Evolutionary conservation across 2,888 invertebrate genomes (phyloP), one percentile per base, ranked within the genome.

Genomic region (Incurvaria masculella): DNA sequence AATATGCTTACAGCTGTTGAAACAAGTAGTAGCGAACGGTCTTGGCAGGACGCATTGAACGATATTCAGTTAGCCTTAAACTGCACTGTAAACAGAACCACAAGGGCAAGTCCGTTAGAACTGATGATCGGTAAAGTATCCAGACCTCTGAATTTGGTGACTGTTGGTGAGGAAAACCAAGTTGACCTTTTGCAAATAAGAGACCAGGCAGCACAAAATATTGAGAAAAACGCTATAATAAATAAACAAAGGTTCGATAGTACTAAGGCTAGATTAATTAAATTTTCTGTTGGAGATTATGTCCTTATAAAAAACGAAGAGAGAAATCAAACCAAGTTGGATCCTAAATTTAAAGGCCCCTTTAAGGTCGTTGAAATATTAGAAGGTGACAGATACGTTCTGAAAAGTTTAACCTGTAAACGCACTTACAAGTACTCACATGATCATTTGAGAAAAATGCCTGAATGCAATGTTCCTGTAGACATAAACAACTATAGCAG

Each of bases 41-140:
- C 46, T 0, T 59, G 58, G 58, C 54, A 54, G 1, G 56, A 56
- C 2, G 57, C 55, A 16, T 26, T 60, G 6, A 46, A 39, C 2
- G 49, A 55, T 1, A 44, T 60, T 5, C 60, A 59, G 26, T n/a
- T 49, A 2, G 44, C 38, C 2, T 6, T 49, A 3, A 47, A 44
- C 16, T 40, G 49, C 11, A 47, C 49, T 1, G 14, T 14, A 18
- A 1, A 14, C 40, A 38, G 45, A 14, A 17, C 26, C 4, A 23
- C 49, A 5, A 42, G 26, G 3, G 16, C 44, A 17, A 44, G 48
- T 6, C 48, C 48, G 1, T 18, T 48, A 14, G 48, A 47, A 17
- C 47, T 47, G 1, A 23, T 47, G 11, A 47, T 47, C 11, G 47
- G 47, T 10, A 47, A 43, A 4, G 47, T 47, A n/a, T 26, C 43